Evolutionary conservation across 2,113 vertebrate species (phyloP), one percentile per base, ranked within the genome.

Genomic region (Gymnocephalus cernua): DNA sequence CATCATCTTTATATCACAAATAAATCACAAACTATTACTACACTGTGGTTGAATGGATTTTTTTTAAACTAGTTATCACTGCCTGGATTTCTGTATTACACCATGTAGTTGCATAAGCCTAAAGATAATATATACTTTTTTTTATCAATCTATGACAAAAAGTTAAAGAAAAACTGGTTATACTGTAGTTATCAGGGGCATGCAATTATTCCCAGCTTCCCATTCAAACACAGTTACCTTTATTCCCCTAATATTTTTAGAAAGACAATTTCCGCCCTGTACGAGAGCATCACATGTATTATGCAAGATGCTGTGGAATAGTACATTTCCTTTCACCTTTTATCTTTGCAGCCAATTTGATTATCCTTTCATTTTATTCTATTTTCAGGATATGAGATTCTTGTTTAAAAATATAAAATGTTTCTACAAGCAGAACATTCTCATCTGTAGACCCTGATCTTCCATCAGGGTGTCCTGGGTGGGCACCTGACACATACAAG

Each of bases 261-360:
- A 88, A 91, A 90, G 82, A 83, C 75, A 73, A 90, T 91, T 89
- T 89, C 89, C 88, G 53, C 81, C 50, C 79, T 66, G 73, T 53
- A 67, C 72, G 72, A 48, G 84, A 68, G n/a, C 63, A 64, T 82
- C 87, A 77, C 89, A 93, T 90, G 59, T 79, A 90, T 92, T 89
- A 90, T 92, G 87, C 91, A 90, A 10, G 45, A 50, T 71, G 73
- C 62, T 3, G 41, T 23, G 63, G 79, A 88, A 85, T 53, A 82
- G 77, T 76, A 62, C 80, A 74, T 84, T 64, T 27, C 64, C 67
- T 47, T 79, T 86, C 67, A 91, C 81, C 79, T 84, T 73, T 80
- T 82, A 72, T 82, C 84, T 77, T 72, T 75, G 51, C 41, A 84
- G 79, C 47, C 71, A 79, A 67, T 83, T 73, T 78, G 64, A 82